phyloP scores from a whole-genome alignment of 2,113 vertebrate genomes.

The Penelope pileata region DNA sequence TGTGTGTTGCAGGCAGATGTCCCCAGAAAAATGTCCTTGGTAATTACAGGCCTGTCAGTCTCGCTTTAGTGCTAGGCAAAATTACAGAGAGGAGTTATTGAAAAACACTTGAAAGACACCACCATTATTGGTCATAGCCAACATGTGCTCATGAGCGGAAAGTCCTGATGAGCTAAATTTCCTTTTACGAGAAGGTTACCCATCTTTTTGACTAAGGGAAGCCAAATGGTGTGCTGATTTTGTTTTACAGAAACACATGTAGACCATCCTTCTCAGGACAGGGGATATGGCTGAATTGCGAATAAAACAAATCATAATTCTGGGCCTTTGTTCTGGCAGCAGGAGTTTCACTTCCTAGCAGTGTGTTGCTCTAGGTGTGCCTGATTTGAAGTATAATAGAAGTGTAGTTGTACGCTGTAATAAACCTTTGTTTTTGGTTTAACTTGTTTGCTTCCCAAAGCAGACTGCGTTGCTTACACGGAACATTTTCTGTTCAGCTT shows the following conservation, averaged over 20 bases:
- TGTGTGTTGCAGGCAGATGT: too few species aligned
- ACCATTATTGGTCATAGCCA: too few species aligned
- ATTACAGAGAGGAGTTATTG: too few species aligned
- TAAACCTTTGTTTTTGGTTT: not conserved
- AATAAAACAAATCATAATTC: not conserved
- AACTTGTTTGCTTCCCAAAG: slow-evolving; percentile 4
- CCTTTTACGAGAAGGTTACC: too few species aligned
- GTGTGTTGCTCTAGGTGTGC: not conserved
- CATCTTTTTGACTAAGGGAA: too few species aligned
- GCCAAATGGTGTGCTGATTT: too few species aligned
- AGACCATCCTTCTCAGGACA: not conserved
- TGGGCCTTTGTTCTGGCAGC: not conserved
- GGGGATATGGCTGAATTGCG: not conserved
- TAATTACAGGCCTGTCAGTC: too few species aligned
- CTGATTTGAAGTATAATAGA: not conserved
- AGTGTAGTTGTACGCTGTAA: not conserved
- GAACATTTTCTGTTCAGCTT: not conserved
- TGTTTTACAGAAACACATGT: not conserved
- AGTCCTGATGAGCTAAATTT: too few species aligned
- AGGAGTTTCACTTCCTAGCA: not conserved
- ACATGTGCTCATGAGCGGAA: too few species aligned
- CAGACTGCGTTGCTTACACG: not conserved
- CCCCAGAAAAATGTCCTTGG: too few species aligned
- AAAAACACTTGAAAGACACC: too few species aligned
- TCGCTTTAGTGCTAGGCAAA: too few species aligned